These are phyloP conservation scores for Epinephelus lanceolatus DNA, from an alignment of 2,113 vertebrate genomes.

Conservation along the genomic window DNA sequence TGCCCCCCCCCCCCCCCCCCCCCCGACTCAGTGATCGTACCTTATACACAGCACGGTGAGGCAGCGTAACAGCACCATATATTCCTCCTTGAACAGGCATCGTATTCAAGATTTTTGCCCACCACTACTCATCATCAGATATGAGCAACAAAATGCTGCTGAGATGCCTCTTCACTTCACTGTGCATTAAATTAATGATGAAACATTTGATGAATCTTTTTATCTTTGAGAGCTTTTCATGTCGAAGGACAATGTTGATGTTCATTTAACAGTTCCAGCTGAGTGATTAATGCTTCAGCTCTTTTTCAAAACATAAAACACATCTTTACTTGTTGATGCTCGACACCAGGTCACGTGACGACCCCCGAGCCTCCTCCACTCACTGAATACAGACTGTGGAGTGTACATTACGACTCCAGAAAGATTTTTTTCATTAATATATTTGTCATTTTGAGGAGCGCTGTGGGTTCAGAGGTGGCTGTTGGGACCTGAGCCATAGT, in stretches of 20 bases:
- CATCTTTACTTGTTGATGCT: not conserved
- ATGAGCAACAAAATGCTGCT: not conserved
- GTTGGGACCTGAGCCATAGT: slow-evolving; percentile 48
- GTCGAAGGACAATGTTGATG: not conserved
- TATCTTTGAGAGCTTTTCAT: slow-evolving; percentile 9
- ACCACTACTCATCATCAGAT: no score
- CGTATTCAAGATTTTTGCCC: no score
- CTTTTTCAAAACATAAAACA: not conserved
- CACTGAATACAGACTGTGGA: not conserved
- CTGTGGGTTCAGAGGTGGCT: slow-evolving; percentile 8
- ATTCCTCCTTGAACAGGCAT: no score
- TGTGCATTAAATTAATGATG: not conserved
- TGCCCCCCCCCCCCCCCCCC: no score
- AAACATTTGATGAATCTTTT: not conserved
- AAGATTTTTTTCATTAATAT: not conserved
- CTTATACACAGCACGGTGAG: no score
- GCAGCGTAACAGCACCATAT: no score
- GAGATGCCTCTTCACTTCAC: not conserved
- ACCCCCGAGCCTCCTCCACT: not conserved
- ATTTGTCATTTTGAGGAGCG: slow-evolving; percentile 33
- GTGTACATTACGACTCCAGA: not conserved
- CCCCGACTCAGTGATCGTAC: no score
- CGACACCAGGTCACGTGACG: no score
- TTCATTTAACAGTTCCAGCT: not conserved
- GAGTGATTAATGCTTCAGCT: not conserved